These are phyloP conservation scores for Drosophila acutilabella DNA, from an alignment of 2,888 invertebrate species.

Conservation along the genomic window DNA sequence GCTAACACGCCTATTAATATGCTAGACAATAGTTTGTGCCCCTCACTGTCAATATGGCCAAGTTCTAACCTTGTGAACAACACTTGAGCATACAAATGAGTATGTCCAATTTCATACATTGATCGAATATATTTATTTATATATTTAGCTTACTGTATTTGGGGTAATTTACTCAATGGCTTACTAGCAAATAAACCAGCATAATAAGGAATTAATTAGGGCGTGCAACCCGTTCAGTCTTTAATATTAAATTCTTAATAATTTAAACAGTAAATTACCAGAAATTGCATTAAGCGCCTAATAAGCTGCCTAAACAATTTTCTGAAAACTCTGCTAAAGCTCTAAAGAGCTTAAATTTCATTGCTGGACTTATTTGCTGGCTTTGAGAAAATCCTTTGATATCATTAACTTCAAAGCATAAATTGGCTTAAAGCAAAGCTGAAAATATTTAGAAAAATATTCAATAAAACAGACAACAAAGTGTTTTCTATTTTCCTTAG, in stretches of 20 bases:
- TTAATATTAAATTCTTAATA: background rate
- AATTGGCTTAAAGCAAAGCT: background rate
- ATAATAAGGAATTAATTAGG: no score
- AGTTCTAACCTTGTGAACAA: slow-evolving; percentile 7
- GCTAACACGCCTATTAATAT: slow-evolving; percentile 55
- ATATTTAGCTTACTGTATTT: background rate
- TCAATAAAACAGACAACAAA: background rate
- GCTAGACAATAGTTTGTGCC: slow-evolving; percentile 41
- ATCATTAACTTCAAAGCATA: background rate
- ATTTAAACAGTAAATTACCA: background rate
- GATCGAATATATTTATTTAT: background rate
- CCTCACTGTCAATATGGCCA: slow-evolving; percentile 14
- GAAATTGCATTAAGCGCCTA: background rate
- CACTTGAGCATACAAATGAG: slow-evolving; percentile 3
- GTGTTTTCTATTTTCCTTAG: background rate
- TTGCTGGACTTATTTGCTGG: background rate
- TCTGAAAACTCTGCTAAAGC: background rate
- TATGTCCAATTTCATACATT: background rate
- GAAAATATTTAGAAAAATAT: background rate
- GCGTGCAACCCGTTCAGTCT: no score
- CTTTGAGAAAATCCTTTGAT: background rate
- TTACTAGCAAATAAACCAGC: background rate
- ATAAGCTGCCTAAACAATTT: background rate
- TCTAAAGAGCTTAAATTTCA: background rate
- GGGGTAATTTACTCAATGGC: background rate